Evolutionary conservation across 2,888 invertebrate genomes (phyloP).

Genomic region (Unio pictorum): DNA sequence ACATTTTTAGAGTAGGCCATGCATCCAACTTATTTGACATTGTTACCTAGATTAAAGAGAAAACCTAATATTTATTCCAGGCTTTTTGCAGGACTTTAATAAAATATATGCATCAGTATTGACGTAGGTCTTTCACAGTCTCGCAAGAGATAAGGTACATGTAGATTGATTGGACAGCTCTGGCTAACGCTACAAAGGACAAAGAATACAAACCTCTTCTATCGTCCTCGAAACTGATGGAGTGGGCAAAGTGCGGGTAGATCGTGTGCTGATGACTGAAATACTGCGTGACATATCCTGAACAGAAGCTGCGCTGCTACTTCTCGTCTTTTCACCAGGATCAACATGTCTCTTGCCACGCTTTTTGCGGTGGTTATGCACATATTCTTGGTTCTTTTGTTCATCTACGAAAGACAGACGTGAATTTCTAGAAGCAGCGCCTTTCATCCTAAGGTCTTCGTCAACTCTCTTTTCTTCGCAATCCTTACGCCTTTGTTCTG

Average conservation of each 20-base stretch:
- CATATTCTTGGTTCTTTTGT: conserved; percentile 27
- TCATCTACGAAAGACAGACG: conserved; percentile 39
- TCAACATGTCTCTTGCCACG: conserved; percentile 38
- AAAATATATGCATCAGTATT: too few relatives aligned
- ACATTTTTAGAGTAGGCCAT: too few relatives aligned
- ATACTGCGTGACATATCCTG: conserved; percentile 12
- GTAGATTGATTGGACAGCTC: too few relatives aligned
- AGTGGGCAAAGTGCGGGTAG: conserved; percentile 46
- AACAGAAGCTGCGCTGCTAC: conserved; percentile 42
- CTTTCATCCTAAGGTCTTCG: conserved; percentile 21
- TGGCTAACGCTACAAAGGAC: neutral
- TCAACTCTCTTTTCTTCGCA: conserved; percentile 27
- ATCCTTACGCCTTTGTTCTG: conserved; percentile 31
- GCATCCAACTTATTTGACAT: too few relatives aligned
- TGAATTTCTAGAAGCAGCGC: conserved; percentile 36
- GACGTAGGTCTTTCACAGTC: too few relatives aligned
- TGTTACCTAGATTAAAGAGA: too few relatives aligned
- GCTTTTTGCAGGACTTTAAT: too few relatives aligned
- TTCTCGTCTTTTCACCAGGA: conserved; percentile 20
- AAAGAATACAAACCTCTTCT: conserved; percentile 35
- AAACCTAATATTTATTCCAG: too few relatives aligned
- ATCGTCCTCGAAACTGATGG: conserved; percentile 40
- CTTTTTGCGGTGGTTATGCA: conserved; percentile 31
- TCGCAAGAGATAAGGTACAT: too few relatives aligned
- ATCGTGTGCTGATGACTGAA: conserved; percentile 26